A percentile compares a stretch with the other conserved stretches of the same genome.
Evolutionary conservation across 2,888 invertebrate genomes (phyloP).

Genomic region (Ormyrus rosae): DNA sequence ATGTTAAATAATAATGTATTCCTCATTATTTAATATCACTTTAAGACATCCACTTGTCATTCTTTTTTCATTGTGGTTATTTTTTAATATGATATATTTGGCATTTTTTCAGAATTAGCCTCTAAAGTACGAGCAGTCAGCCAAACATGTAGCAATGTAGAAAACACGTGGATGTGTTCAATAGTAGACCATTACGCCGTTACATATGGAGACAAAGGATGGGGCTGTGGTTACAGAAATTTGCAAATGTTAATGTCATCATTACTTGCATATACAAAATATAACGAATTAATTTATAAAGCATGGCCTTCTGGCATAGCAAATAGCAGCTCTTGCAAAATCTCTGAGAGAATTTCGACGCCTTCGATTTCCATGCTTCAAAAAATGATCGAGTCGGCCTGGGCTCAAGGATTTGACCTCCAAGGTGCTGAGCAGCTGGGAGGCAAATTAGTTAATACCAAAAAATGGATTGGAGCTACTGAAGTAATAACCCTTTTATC

Average conservation of each 20-base stretch:
- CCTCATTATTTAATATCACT: too few relatives aligned
- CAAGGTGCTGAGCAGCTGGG: constrained; percentile 92
- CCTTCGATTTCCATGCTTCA: constrained; percentile 92
- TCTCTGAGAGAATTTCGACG: constrained; percentile 82
- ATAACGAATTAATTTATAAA: constrained; percentile 80
- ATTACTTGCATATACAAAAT: constrained; percentile 83
- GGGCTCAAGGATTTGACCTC: constrained; percentile 88
- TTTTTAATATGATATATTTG: too few relatives aligned
- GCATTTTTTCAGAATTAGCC: constrained; percentile 71
- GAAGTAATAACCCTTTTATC: constrained; percentile 91
- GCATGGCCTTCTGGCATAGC: constrained; percentile 72
- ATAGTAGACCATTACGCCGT: constrained; percentile 91
- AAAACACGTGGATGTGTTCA: constrained; percentile 85
- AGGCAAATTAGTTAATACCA: constrained; percentile 87
- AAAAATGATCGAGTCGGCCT: constrained; percentile 88
- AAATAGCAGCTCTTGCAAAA: constrained; percentile 72
- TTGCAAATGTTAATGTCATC: constrained; percentile 95
- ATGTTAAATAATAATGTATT: too few relatives aligned
- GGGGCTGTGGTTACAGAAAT: constrained; percentile 95
- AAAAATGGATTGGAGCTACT: constrained; percentile 96
- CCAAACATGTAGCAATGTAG: constrained; percentile 78
- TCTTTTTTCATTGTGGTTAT: too few relatives aligned
- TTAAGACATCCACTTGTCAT: too few relatives aligned
- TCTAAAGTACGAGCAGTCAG: constrained; percentile 77
- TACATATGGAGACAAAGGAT: constrained; percentile 92